Percentiles rank a stretch among this genome's conserved stretches.
These are phyloP conservation scores for Pseudolaguvia tuberculata DNA, from an alignment of 2,113 vertebrate species.

Conservation along the genomic window DNA sequence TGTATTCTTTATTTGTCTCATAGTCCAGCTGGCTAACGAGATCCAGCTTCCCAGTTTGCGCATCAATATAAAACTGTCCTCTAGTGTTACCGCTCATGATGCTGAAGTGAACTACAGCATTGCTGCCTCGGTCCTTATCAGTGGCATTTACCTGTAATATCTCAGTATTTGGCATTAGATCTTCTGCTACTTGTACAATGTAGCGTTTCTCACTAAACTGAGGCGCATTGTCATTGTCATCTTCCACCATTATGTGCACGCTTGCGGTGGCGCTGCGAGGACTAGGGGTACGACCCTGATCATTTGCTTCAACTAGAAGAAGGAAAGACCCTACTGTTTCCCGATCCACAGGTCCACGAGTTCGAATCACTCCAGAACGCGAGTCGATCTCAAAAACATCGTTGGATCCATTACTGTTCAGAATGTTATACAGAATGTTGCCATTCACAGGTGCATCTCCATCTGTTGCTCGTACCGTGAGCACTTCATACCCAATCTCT, in stretches of 20 bases:
- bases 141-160: slow-evolving; percentile 84
- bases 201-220: slow-evolving; percentile 95
- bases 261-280: slow-evolving; percentile 84
- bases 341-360: slow-evolving; percentile 82
- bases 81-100: slow-evolving; percentile 93
- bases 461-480: slow-evolving; percentile 89
- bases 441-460: slow-evolving; percentile 84
- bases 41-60: slow-evolving; percentile 85
- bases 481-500: slow-evolving; percentile 91
- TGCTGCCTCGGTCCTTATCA: slow-evolving; percentile 83
- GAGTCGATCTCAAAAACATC: slow-evolving; percentile 88
- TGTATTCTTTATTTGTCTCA: slow-evolving; percentile 89
- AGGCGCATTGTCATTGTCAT: slow-evolving; percentile 90
- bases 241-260: slow-evolving; percentile 82
- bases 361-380: slow-evolving; percentile 87
- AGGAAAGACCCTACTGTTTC: slow-evolving; percentile 81
- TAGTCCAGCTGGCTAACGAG: slow-evolving; percentile 88
- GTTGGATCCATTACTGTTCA: slow-evolving; percentile 69
- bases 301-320: slow-evolving; percentile 82
- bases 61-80: slow-evolving; percentile 93
- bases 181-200: slow-evolving; percentile 82
- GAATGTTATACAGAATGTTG: slow-evolving; percentile 85
- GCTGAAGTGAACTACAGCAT: slow-evolving; percentile 89
- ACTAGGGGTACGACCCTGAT: slow-evolving; percentile 84
- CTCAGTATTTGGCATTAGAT: slow-evolving; percentile 72